Base-by-base conservation (phyloP, 2,113 vertebrate species). In the Pygoscelis adeliae region DNA sequence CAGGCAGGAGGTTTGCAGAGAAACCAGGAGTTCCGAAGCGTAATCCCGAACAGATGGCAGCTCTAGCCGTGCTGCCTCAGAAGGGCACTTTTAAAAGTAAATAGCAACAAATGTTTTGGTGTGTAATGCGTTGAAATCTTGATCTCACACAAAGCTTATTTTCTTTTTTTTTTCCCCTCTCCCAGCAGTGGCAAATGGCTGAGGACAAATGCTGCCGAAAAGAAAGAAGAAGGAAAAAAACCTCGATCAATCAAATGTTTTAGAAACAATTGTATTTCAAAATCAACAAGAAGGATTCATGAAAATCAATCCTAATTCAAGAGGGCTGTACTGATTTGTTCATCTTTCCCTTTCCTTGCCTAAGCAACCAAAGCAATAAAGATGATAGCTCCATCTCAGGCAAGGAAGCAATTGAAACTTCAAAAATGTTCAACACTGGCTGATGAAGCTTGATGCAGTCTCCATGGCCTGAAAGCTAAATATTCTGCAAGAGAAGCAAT, bases 81-180 rank as follows among this genome's bases (percentile, higher is more conserved):
- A 98, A 96, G 96, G 90, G 96, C 81, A 93, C 96, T 96, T 97
- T 88, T 92, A 82, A 98, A 98, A 97, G 97, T 96, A 98, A 98
- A 98, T 95, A 97, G 97, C 97, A 98, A 98, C 97, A 97, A 98
- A 98, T 95, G 93, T 97, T 98, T 98, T 90, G 76, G 94, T 91
- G 96, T 87, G 94, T 93, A 97, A 95, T 92, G 89, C 83, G 11
- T 72, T 92, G 97, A 98, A 98, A 97, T 98, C 96, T 85, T 92
- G 58, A 96, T 96, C 93, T 97, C 95, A 91, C 88, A 87, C 87
- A 90, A 93, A 96, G 93, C 78, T 90, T 76, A 52, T 94, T 96
- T 95, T 78, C 55, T 53, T n/a, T 44, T 30, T 55, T 71, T 38
- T n/a, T 22, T 2, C 0, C 3, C 15, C 59, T 82, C 91, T 91